These are phyloP conservation scores for Micropoecilia bifurca DNA, from an alignment of 2,797 vertebrate genomes.

Conservation along the genomic window DNA sequence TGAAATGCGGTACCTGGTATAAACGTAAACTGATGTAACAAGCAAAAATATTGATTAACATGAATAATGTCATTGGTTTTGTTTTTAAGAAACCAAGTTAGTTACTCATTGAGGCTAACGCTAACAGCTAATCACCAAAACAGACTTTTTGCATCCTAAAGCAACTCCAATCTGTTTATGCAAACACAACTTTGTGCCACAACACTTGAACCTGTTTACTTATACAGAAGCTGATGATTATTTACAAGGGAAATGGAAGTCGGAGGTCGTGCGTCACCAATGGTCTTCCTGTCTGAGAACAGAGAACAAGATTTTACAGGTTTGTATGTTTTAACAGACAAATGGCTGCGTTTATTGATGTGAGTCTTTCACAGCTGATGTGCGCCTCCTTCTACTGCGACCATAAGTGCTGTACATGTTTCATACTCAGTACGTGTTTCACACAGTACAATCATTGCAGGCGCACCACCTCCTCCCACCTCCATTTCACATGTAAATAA, in stretches of 20 bases:
- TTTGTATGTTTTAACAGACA: not conserved
- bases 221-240: not conserved
- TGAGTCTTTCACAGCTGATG: not conserved
- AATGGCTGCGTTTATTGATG: not conserved
- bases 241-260: not conserved
- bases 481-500: not conserved
- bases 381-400: no score
- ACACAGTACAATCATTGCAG: not conserved
- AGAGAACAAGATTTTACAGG: not conserved
- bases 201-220: not conserved
- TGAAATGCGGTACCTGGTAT: not conserved
- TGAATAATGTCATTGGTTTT: not conserved
- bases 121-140: not conserved
- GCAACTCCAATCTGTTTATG: not conserved
- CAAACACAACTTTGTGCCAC: not conserved
- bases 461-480: not conserved
- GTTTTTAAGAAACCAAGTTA: not conserved
- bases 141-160: not conserved
- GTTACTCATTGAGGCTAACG: not conserved
- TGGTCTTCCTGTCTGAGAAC: not conserved
- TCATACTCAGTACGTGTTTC: not conserved
- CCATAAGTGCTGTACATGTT: not conserved
- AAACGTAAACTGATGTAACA: not conserved
- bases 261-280: not conserved
- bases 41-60: not conserved